A percentile compares a stretch with the other conserved stretches of the same genome.
These are phyloP conservation scores for Hylia prasina DNA, from an alignment of 2,113 vertebrate genomes.

Conservation along the genomic window DNA sequence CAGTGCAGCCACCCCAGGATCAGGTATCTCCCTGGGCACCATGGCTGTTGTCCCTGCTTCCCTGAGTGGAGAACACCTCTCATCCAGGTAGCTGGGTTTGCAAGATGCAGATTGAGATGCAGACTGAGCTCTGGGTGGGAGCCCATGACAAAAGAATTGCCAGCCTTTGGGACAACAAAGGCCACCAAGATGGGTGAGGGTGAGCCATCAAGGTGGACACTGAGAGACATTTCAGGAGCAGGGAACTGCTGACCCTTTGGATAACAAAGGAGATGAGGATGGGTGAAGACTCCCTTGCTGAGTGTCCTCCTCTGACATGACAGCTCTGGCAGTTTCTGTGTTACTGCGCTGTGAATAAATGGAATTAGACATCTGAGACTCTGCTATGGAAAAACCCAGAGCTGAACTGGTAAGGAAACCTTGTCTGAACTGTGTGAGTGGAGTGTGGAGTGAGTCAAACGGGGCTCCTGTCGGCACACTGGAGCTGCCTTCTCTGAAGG, in stretches of 20 bases:
- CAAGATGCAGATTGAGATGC: neutral
- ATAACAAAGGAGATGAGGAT: neutral
- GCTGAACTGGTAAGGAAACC: accelerated
- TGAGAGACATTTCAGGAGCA: neutral
- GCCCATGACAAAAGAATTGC: neutral
- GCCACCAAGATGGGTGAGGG: accelerated
- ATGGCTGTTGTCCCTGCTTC: accelerated
- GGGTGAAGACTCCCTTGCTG: neutral
- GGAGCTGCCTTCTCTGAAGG: neutral
- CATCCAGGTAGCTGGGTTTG: neutral
- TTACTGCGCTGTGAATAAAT: neutral
- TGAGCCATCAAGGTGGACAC: no score
- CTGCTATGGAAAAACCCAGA: neutral
- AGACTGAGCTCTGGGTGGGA: neutral
- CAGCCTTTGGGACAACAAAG: neutral
- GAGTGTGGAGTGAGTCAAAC: accelerated
- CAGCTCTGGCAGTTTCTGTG: neutral
- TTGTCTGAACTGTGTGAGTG: neutral
- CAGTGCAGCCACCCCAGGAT: neutral
- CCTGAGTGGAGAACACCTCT: neutral
- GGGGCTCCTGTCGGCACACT: accelerated
- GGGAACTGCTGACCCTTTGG: neutral
- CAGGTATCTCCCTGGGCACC: neutral
- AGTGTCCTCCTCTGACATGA: neutral
- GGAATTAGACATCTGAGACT: neutral